Evolutionary conservation across 2,797 vertebrate genomes (phyloP), one percentile per base, ranked within the genome.

Genomic region (Danio albolineatus): DNA sequence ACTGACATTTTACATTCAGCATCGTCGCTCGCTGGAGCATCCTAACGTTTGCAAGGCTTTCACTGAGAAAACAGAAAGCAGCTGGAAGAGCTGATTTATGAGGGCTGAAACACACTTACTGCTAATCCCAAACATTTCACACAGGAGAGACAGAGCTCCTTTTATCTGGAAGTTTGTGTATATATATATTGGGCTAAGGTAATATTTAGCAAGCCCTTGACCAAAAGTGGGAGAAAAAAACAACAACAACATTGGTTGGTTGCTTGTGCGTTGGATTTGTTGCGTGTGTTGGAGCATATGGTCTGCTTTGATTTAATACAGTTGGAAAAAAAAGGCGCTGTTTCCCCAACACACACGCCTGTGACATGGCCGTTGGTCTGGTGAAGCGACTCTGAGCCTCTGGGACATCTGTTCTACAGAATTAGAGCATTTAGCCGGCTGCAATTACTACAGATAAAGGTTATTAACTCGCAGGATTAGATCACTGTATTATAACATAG

Each of bases 1-100:
- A 92, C 88, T 92, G 93, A 94, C 92, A 93, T 94, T 92, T 93
- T 91, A 90, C 90, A 92, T 93, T 92, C 90, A 89, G 86, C 84
- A 90, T 89, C 84, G 85, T 77, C 89, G 85, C 88, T 88, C 84
- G n/a, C 80, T 73, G 79, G 85, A 87, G 85, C 86, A 86, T 88
- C 89, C 78, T 83, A 76, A 81, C 88, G 83, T 88, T 91, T 86
- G 89, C 85, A 87, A 87, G 86, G 81, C 88, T 90, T 88, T 90
- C 87, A 85, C 65, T 75, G 56, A 66, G 81, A 88, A 88, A 90
- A 85, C 83, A 78, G 64, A 82, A 85, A 86, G 78, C 73, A 86
- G 82, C 84, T 78, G 56, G 67, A 81, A 73, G 76, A 41, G 36
- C 79, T 83, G 81, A 81, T 82, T 85, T 83, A 81, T 83, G 75